Base-by-base conservation (phyloP, 2,888 invertebrate genomes). In the Papilio elwesi region DNA sequence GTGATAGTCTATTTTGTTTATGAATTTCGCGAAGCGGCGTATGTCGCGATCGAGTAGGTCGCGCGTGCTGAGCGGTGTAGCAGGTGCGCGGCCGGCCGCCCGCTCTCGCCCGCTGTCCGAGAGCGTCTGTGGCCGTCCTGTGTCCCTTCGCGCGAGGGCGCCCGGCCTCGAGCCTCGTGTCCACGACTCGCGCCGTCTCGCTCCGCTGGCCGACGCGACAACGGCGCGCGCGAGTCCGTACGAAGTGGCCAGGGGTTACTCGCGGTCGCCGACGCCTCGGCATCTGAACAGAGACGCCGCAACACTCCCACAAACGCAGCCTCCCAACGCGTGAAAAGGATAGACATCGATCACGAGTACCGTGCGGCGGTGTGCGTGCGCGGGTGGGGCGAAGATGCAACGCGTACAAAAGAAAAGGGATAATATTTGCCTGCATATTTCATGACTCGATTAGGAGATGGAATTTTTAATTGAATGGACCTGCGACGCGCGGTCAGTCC, bases 361-460 rank as follows among this genome's bases (percentile, higher is more conserved):
- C 90, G 90, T 90, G 91, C 91, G 92, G 91, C 84, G 87, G 93
- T 92, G 93, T 93, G 93, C 92, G 93, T 92, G 92, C 89, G 92
- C 93, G 93, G 93, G 93, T 92, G 93, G 93, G 93, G 93, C 93
- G 89, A 92, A 91, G 91, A 92, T 93, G 92, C 93, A 93, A 83
- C 91, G 90, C 90, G 90, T 90, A 90, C 92, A 92, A 93, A 92
- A 92, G 92, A 92, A 93, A 93, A 93, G 91, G 93, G 93, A 93
- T 93, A 93, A 92, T 93, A 93, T 93, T 93, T 93, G 92, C 93
- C 88, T 93, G 93, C 93, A 93, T 93, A 93, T 93, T 93, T 93
- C 90, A 93, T 92, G 92, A 92, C 93, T 93, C 93, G 93, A 93
- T 93, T 93, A 93, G 90, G 87, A 91, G 93, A 93, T 93, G 91